Base-by-base conservation (phyloP, 2,888 invertebrate species). In the Galerucella pusilla region DNA sequence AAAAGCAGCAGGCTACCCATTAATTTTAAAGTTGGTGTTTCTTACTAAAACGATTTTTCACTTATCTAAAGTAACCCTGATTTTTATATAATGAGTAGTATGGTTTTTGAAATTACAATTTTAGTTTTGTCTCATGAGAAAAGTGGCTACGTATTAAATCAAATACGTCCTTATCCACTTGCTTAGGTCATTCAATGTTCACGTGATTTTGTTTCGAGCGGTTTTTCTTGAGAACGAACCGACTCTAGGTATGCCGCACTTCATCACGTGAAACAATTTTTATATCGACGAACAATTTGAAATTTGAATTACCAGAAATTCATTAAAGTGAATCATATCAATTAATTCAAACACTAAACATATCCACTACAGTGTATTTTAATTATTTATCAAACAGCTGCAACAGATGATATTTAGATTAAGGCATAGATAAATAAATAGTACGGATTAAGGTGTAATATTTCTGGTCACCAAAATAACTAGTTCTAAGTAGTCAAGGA, bases 31-130 rank as follows among this genome's bases (percentile, higher is more conserved):
- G 25, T 25, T 28, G n/a, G 6, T 25, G 25, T 61, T 61, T 28
- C 61, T 61, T 25, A 61, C 61, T 61, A 28, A 61, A 61, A 61
- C 61, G 61, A 28, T 61, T 28, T 61, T 61, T 61, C 61, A 28
- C 25, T 61, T 14, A 6, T 63, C n/a, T 42, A 63, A 63, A n/a
- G 61, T n/a, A 61, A 12, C 11, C 14, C 1, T 42, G 57, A 61
- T 61, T 61, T 28, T 28, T n/a, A 6, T 10, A 59, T 59, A 49
- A 11, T 59, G 9, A 11, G 20, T 59, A 59, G 25, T 59, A 25
- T 59, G 20, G 11, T 59, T 59, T 10, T 28, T 28, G 10, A 3
- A 60, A 52, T 52, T 52, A 52, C 52, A 52, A 52, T 52, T 60
- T 28, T 28, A 14, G 25, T 60, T 60, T 60, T 20, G 60, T 2